Base-by-base conservation (phyloP, 37 sponge, comb jelly and placozoan species). In the Tethya wilhelma region DNA sequence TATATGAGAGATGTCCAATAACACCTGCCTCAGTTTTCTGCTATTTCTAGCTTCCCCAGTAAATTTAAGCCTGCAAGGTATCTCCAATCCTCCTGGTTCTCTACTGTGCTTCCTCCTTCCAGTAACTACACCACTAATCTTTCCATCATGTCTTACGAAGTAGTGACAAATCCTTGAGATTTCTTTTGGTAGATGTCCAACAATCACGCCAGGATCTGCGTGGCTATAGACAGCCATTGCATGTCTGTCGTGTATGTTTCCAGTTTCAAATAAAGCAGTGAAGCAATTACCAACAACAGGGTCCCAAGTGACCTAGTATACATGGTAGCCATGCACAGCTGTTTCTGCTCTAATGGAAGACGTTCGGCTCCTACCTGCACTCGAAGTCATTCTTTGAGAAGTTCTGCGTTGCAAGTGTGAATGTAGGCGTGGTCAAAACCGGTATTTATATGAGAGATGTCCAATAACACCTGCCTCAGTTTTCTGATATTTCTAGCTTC, bases 71-170 rank as follows among this genome's bases (percentile, higher is more conserved):
- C 7, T 6, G 28, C 63, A 60, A 7, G 63, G 63, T 12, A 60
- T 26, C 22, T 60, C 63, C 63, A 60, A 23, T 12, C 63, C 63
- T n/a, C 63, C 63, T n/a, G 22, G 63, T n/a, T 60, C 6, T 49
- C 14, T 14, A 49, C 53, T 49, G 14, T 49, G 6, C 28, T 60
- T 6, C 6, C 63, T 12, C 25, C 28, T 17, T 60, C 22, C 63
- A 25, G 63, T n/a, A 17, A 60, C 63, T 23, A n/a, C 28, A 7
- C 63, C 63, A 60, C 63, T 60, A 26, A 60, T 60, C 22, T 60
- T 60, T n/a, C 63, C 63, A 12, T 60, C 63, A 26, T 60, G 63
- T n/a, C 63, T 60, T 6, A n/a, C 22, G 63, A 60, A 60, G 63
- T 60, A 60, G 63, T 60, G 22, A 26, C 63, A 60, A 6, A n/a